Evolutionary conservation across 2,888 invertebrate species (phyloP), one percentile per base, ranked within the genome.

Genomic region (Mesorhabditis spiculigera): DNA sequence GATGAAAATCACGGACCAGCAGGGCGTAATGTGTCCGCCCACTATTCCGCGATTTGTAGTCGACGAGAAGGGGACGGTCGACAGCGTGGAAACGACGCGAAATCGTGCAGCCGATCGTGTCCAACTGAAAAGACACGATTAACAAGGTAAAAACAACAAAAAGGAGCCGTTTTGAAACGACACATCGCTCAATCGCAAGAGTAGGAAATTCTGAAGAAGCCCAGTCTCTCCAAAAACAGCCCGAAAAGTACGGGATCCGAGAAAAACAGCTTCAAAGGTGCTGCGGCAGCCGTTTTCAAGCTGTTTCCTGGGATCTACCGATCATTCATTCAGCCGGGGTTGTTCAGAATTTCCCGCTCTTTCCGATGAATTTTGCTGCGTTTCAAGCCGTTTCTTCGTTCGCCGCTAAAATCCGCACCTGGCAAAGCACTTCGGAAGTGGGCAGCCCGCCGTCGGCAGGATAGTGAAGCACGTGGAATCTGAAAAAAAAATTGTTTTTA

Each of bases 21-120:
- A 75, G 64, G 10, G 72, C 76, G 66, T 69, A 75, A 65, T 75
- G 76, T 6, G 45, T 45, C 45, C 41, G n/a, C 41, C 62, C 67
- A 45, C 73, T 73, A 61, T 66, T 67, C n/a, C 42, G 42, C 0
- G 75, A 75, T 4, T 5, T 42, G 67, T 75, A 75, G 61, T 73
- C 67, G 50, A 71, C 44, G 66, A 75, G 68, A 43, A 66, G 45
- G 10, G 63, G 64, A 6, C 45, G 45, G 65, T 50, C 58, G n/a
- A 50, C 58, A 10, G 58, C 8, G 10, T 10, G 8, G 58, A 50
- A 50, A 13, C 58, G 58, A 50, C 10, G 10, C n/a, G 58, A 50
- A 13, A 50, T 13, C 8, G 58, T 50, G 58, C 58, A 50, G 8
- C 58, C 58, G 58, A n/a, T 10, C n/a, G n/a, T 13, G 10, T 50